phyloP scores from a whole-genome alignment of 2,797 vertebrate genomes.

The Lacerta agilis region DNA sequence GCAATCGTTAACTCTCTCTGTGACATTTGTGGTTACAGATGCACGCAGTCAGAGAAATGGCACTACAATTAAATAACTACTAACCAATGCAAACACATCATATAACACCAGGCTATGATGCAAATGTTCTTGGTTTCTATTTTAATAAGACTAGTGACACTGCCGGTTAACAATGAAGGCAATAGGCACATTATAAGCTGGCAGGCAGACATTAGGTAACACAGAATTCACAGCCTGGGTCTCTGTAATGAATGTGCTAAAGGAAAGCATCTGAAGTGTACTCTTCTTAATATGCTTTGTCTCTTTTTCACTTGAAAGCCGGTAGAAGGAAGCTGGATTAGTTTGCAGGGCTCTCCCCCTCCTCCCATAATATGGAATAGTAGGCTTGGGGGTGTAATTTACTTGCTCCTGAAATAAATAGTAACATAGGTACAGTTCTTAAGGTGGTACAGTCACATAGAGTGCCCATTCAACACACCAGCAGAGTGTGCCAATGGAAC shows the following conservation, averaged over 20 bases:
- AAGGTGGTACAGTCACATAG: background rate
- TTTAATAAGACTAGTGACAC: slow-evolving; percentile 52
- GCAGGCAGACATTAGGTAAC: slow-evolving; percentile 28
- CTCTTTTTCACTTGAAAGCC: slow-evolving; percentile 34
- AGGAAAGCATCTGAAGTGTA: background rate
- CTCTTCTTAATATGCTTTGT: slow-evolving; percentile 35
- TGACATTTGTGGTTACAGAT: slow-evolving; percentile 37
- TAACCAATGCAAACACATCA: slow-evolving; percentile 40
- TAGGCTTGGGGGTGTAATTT: background rate
- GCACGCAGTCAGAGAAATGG: slow-evolving; percentile 28
- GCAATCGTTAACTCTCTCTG: slow-evolving; percentile 16
- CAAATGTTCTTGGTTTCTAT: slow-evolving; percentile 4
- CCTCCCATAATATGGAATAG: background rate
- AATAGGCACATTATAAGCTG: slow-evolving; percentile 42
- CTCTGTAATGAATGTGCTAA: slow-evolving; percentile 3
- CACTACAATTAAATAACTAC: slow-evolving; percentile 39
- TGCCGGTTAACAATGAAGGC: slow-evolving; percentile 26
- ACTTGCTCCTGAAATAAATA: background rate
- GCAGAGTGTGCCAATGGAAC: too few relatives aligned
- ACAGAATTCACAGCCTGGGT: background rate
- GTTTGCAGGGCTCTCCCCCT: slow-evolving; percentile 21
- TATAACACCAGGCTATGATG: slow-evolving; percentile 29
- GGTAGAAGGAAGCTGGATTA: slow-evolving; percentile 14
- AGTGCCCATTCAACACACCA: background rate
- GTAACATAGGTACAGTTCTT: background rate